Conservation (phyloP, 2,113 vertebrate species). For the Neotoma lepida region DNA sequence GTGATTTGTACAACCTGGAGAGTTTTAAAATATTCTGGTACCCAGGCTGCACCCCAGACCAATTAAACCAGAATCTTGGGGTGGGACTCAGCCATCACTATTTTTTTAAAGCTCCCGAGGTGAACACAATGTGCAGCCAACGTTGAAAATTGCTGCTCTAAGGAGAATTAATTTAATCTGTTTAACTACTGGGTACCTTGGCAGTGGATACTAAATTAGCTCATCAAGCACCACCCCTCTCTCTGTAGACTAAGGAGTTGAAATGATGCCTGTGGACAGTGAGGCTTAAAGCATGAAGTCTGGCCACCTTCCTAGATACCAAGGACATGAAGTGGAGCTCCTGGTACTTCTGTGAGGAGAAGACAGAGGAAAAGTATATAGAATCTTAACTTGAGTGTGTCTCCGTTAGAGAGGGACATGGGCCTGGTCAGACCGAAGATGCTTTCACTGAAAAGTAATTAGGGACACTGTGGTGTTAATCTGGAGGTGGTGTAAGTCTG, state of each 20-base stretch:
- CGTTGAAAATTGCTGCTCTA: slow-evolving; percentile 70
- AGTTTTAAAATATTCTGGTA: slow-evolving; percentile 41
- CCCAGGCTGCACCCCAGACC: slow-evolving; percentile 43
- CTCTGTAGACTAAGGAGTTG: slow-evolving; percentile 33
- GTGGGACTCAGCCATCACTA: slow-evolving; percentile 71
- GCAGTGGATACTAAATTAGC: slow-evolving; percentile 72
- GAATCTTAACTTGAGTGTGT: background rate
- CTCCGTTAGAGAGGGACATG: background rate
- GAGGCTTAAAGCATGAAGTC: slow-evolving; percentile 7
- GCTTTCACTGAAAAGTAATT: background rate
- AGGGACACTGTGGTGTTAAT: background rate
- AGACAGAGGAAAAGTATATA: background rate
- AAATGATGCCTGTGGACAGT: background rate
- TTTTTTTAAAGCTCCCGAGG: slow-evolving; percentile 70
- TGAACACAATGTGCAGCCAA: slow-evolving; percentile 75
- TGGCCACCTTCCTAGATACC: background rate
- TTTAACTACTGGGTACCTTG: slow-evolving; percentile 72
- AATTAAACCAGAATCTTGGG: slow-evolving; percentile 72
- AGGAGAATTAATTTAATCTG: slow-evolving; percentile 76
- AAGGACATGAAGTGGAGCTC: background rate
- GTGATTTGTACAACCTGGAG: background rate
- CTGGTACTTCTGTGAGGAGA: background rate
- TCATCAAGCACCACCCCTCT: slow-evolving; percentile 44
- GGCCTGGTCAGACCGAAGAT: background rate
- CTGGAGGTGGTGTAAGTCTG: too few species aligned